Base-by-base conservation (phyloP, 2,113 vertebrate species). In the Hippocampus barbouri region DNA sequence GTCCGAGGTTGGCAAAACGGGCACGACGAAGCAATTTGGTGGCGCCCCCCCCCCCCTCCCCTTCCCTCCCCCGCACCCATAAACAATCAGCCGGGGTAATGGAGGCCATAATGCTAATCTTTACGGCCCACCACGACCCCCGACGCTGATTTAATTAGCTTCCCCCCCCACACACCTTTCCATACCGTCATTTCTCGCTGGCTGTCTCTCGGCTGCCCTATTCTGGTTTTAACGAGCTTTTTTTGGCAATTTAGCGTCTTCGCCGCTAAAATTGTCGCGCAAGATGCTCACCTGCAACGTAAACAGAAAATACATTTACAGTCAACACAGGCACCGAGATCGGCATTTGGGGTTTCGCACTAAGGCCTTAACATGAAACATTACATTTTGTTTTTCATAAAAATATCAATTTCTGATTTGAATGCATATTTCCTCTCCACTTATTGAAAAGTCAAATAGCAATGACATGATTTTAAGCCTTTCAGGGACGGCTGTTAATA, bases 21-120 rank as follows among this genome's bases (percentile, higher is more conserved):
- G 68, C 72, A 73, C 9, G 62, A 71, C 49, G 49, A 79, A 74
- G 85, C 73, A 75, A 83, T 87, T 84, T 83, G 71, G 79, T 82
- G 79, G 73, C 72, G 72, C 66, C 16, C 72, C 64, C 56, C 72
- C 76, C 78, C 56, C 71, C 76, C 78, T 56, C 66, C 68, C 54
- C 2, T 25, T n/a, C 5, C n/a, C 30, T 18, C 47, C 61, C 72
- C 69, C 56, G 41, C 79, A 51, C 69, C 73, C 80, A 83, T 73
- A 85, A 83, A 85, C 88, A 87, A 86, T 84, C 73, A 87, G 69
- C 78, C 61, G 21, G 78, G 71, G 83, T 89, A 89, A 89, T 90
- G 87, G 85, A 88, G 88, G 83, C 78, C 87, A 89, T 90, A 90
- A 90, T 89, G 86, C 80, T 89, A 88, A 90, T 90, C 89, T 90